Evolutionary conservation across 2,113 vertebrate genomes (phyloP).

Genomic region (Lepus timidus): DNA sequence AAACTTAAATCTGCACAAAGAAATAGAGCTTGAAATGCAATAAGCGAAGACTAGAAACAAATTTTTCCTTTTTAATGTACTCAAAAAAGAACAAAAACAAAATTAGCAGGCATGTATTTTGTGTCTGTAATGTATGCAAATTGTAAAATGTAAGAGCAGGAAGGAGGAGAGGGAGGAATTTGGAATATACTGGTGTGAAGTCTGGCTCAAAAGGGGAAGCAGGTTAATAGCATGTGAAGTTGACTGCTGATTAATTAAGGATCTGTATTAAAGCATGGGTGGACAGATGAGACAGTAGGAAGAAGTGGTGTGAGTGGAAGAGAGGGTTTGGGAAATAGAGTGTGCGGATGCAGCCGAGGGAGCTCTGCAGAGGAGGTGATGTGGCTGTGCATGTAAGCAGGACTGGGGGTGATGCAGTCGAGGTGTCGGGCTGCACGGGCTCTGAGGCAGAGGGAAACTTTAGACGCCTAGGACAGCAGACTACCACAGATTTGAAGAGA

Average conservation of each 20-base stretch:
- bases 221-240: neutral
- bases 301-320: neutral
- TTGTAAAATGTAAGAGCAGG: neutral
- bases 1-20: neutral
- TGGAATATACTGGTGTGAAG: neutral
- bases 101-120: neutral
- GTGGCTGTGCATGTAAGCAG: neutral
- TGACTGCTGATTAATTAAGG: neutral
- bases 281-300: neutral
- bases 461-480: neutral
- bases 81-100: conserved; percentile 36
- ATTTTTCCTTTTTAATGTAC: conserved; percentile 19
- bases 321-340: neutral
- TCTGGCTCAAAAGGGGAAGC: neutral
- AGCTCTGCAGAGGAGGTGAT: neutral
- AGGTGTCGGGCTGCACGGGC: neutral
- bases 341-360: neutral
- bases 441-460: neutral
- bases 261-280: neutral
- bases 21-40: neutral
- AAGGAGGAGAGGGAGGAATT: neutral
- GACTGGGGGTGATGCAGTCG: neutral
- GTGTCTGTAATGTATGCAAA: neutral
- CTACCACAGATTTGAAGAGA: neutral
- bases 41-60: neutral